Conservation (phyloP, 1,140 invertebrate species). For the Phocides pigmalion region DNA sequence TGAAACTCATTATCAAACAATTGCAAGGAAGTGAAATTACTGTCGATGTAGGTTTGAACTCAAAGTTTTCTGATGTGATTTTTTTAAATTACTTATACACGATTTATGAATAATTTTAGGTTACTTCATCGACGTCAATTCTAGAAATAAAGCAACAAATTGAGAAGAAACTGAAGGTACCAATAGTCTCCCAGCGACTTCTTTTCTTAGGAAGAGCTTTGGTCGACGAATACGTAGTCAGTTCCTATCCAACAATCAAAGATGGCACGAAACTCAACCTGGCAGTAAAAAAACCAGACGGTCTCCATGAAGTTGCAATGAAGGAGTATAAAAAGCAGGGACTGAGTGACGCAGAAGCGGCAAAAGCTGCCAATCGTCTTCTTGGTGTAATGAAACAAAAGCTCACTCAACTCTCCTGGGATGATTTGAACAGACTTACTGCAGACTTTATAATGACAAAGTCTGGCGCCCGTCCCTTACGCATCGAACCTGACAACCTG, state of each 20-base stretch:
- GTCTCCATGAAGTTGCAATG: constrained; percentile 55
- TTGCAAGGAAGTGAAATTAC: constrained; percentile 71
- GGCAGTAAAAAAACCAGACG: constrained; percentile 70
- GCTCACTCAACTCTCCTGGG: constrained; percentile 71
- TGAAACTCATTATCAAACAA: constrained; percentile 75
- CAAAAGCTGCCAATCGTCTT: constrained; percentile 49
- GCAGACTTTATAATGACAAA: constrained; percentile 55
- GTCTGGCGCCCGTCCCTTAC: constrained; percentile 39
- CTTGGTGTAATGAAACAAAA: constrained; percentile 63
- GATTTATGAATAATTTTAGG: constrained; percentile 51
- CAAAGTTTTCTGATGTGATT: too few species aligned
- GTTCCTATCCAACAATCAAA: constrained; percentile 68
- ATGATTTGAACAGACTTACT: constrained; percentile 68
- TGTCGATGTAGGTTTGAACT: constrained; percentile 58
- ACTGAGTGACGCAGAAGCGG: constrained; percentile 62
- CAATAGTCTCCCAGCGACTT: constrained; percentile 66
- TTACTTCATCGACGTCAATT: constrained; percentile 61
- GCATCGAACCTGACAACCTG: constrained; percentile 40
- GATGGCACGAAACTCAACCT: constrained; percentile 74
- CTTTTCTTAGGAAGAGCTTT: constrained; percentile 65
- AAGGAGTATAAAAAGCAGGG: constrained; percentile 70
- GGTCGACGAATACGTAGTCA: constrained; percentile 62
- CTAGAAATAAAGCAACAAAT: constrained; percentile 70
- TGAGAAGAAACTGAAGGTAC: constrained; percentile 55
- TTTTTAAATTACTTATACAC: background rate